Conservation (phyloP, 2,113 vertebrate genomes). For the Parus major region DNA sequence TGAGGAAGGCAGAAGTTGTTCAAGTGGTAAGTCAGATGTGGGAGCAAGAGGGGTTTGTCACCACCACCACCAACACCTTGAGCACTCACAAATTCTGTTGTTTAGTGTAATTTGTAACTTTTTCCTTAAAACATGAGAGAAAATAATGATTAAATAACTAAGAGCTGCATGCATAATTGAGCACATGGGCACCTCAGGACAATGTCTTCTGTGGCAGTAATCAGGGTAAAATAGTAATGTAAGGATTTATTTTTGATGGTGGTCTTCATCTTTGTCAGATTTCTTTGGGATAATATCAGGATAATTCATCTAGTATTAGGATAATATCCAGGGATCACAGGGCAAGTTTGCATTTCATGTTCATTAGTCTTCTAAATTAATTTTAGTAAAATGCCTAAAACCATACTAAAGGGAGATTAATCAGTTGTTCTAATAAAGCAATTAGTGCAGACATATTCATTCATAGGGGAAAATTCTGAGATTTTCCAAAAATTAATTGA, state of each 20-base stretch:
- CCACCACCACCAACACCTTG: neutral
- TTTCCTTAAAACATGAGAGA: neutral
- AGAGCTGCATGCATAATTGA: neutral
- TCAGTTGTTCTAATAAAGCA: neutral
- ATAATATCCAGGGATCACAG: neutral
- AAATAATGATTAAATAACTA: neutral
- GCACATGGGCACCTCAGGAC: neutral
- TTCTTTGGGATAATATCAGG: constrained; percentile 5
- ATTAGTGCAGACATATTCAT: neutral
- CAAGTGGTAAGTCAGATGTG: fast-evolving
- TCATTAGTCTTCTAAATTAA: constrained; percentile 37
- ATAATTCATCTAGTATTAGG: constrained; percentile 6
- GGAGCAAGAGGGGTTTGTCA: neutral
- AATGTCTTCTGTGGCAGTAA: neutral
- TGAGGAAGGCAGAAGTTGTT: neutral
- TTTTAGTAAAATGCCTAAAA: constrained; percentile 41
- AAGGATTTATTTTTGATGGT: neutral
- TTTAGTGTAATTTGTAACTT: neutral
- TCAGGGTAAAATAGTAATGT: neutral
- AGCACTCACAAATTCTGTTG: neutral
- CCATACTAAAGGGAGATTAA: neutral
- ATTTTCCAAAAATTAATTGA: neutral
- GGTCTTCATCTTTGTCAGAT: neutral
- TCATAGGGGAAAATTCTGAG: neutral
- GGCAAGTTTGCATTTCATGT: constrained; percentile 19